Base-by-base conservation (phyloP, 1,140 invertebrate genomes). In the Aricia agestis region DNA sequence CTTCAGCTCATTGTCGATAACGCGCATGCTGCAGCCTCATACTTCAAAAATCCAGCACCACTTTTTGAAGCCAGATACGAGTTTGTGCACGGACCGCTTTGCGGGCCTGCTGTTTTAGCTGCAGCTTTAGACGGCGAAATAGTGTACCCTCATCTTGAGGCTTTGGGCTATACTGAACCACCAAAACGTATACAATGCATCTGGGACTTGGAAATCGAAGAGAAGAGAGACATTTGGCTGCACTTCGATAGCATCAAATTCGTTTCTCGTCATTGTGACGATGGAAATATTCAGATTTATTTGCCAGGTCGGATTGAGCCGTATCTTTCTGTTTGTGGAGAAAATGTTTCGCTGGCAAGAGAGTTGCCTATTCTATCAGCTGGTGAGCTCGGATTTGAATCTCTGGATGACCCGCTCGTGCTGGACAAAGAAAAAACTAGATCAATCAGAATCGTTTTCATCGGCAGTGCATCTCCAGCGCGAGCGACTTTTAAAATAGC, bases 201-300 rank as follows among this genome's bases (percentile, higher is more conserved):
- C 68, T 98, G 97, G 97, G 96, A 98, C 80, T 91, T 98, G 32
- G 93, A 94, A 71, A 96, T 97, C 3, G 96, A 95, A 72, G 93
- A 94, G 67, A 96, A 97, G 52, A 91, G 96, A 59, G 96, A 98
- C 87, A 93, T 98, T 6, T 97, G 95, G 95, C 84, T 98, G 1
- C 96, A 97, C 80, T 95, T 97, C 80, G 97, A 97, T 78, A 96
- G 97, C 74, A 95, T 97, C 11, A 95, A 96, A 73, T 98, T 98
- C 81, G 94, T 95, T 0, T 93, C 93, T n/a, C 93, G 96, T 52
- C 95, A 95, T 63, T 97, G 97, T 82, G 95, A 96, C 61, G 96
- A 97, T 80, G 96, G 96, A 2, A 95, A 96, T 72, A 93, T 97
- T n/a, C 96, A 97, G 74, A 95, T 97, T 7, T 97, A 95, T 80